phyloP scores from a whole-genome alignment of 2,888 invertebrate genomes.

The Theretra japonica region DNA sequence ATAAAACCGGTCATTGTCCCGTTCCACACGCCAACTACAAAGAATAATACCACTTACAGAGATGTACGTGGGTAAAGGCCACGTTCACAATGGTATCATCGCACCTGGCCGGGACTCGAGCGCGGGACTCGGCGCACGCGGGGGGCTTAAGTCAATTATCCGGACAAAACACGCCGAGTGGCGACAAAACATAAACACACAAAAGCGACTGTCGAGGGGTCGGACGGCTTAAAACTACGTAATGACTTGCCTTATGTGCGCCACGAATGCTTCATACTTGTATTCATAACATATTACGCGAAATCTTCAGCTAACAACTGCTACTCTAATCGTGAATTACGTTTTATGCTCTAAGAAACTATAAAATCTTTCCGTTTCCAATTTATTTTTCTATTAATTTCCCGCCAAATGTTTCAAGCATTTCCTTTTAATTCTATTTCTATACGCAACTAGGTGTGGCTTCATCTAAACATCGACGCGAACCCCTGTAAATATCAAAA shows the following conservation, averaged over 20 bases:
- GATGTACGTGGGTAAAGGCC: not conserved
- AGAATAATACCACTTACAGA: not conserved
- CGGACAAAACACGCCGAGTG: slow-evolving; percentile 48
- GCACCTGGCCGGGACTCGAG: slow-evolving; percentile 11
- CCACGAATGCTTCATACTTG: slow-evolving; percentile 29
- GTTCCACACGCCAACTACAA: not conserved
- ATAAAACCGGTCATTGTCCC: not conserved
- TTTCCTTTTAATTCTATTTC: not conserved
- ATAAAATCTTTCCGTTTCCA: not conserved
- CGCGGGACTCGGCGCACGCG: slow-evolving; percentile 5
- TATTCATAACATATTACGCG: slow-evolving; percentile 13
- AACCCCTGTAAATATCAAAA: not conserved
- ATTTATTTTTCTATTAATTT: not conserved
- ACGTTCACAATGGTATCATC: slow-evolving; percentile 3
- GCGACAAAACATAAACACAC: slow-evolving; percentile 36
- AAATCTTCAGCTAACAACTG: not conserved
- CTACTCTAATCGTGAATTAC: not conserved
- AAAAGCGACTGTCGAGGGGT: slow-evolving; percentile 34
- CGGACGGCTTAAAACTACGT: slow-evolving; percentile 39
- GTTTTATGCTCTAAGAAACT: not conserved
- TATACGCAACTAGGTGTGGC: not conserved
- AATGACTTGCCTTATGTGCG: slow-evolving; percentile 30
- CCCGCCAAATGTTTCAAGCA: not conserved
- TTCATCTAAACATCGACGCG: not conserved
- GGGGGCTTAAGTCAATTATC: slow-evolving; percentile 55